These are phyloP conservation scores for Pyrochroa serraticornis DNA, from an alignment of 2,888 invertebrate genomes.

Conservation along the genomic window DNA sequence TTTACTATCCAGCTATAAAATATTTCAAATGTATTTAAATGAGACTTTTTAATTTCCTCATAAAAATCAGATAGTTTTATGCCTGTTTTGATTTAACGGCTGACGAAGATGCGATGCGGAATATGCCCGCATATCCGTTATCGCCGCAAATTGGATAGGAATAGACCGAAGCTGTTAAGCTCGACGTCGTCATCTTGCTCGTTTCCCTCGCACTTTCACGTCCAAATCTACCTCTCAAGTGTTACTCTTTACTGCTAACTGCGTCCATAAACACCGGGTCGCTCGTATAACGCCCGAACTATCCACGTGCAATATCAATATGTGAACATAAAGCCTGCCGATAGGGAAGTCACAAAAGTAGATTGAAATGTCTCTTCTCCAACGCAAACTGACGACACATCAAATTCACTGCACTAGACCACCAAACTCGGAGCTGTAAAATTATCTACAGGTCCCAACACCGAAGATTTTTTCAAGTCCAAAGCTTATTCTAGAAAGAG, in stretches of 20 bases:
- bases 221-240: slow-evolving; percentile 42
- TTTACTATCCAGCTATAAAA: slow-evolving; percentile 55
- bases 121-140: slow-evolving; percentile 46
- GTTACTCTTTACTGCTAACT: slow-evolving; percentile 49
- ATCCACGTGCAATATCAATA: slow-evolving; percentile 45
- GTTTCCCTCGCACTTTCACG: slow-evolving; percentile 38
- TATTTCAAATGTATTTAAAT: slow-evolving; percentile 56
- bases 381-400: slow-evolving; percentile 20
- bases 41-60: slow-evolving; percentile 56
- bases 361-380: slow-evolving; percentile 30
- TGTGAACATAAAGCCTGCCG: slow-evolving; percentile 37
- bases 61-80: slow-evolving; percentile 56
- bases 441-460: slow-evolving; percentile 9
- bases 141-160: slow-evolving; percentile 44
- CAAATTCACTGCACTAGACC: slow-evolving; percentile 18
- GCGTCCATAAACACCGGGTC: slow-evolving; percentile 46
- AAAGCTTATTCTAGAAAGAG: too few relatives aligned
- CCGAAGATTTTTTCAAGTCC: slow-evolving; percentile 1
- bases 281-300: slow-evolving; percentile 40
- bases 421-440: slow-evolving; percentile 15
- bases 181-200: slow-evolving; percentile 37
- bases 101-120: slow-evolving; percentile 40
- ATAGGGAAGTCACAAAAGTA: slow-evolving; percentile 33
- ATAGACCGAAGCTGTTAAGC: slow-evolving; percentile 41
- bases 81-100: slow-evolving; percentile 54